Evolutionary conservation across 2,113 vertebrate species (phyloP).

Genomic region (Enhydra lutris): DNA sequence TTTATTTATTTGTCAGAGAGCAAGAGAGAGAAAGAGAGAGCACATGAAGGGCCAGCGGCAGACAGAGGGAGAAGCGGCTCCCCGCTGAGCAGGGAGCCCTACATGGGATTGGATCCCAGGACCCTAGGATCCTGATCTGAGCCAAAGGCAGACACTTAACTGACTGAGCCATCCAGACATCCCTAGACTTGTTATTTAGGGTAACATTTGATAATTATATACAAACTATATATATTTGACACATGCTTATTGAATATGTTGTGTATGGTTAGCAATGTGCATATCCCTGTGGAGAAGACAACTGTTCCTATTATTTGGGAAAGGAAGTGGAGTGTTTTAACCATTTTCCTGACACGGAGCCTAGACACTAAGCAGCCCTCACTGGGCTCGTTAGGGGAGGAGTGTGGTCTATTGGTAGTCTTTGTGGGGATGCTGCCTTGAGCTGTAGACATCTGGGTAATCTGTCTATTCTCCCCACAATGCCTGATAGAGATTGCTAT

Average conservation of each 20-base stretch:
- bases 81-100: background rate
- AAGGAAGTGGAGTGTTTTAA: background rate
- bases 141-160: background rate
- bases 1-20: background rate
- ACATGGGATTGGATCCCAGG: background rate
- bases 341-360: background rate
- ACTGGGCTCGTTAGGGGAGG: background rate
- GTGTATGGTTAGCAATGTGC: background rate
- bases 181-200: background rate
- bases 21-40: background rate
- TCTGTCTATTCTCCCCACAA: rapidly evolving
- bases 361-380: background rate
- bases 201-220: background rate
- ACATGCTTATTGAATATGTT: background rate
- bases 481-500: background rate
- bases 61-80: background rate
- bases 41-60: no score
- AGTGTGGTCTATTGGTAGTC: background rate
- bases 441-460: background rate
- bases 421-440: no score
- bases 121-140: background rate
- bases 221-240: background rate
- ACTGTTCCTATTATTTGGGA: background rate
- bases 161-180: background rate
- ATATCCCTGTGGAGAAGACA: background rate